Conservation (phyloP, 2,113 vertebrate genomes). For the Leptobrachium leishanense region DNA sequence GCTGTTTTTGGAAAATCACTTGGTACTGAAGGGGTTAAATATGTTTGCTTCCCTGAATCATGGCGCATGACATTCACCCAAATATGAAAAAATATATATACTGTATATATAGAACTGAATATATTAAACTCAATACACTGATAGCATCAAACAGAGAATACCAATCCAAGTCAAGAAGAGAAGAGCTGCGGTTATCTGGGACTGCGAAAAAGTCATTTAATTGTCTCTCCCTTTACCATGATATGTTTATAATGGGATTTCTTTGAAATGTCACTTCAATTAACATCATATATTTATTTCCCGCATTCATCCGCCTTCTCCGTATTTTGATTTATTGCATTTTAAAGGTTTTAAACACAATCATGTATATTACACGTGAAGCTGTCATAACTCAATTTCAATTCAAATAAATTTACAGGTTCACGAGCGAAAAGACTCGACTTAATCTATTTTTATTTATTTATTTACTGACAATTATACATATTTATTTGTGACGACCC, state of each 20-base stretch:
- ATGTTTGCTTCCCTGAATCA: too few species aligned
- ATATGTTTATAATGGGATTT: background rate
- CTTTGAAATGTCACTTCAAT: conserved; percentile 1
- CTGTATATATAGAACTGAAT: too few species aligned
- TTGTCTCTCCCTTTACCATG: background rate
- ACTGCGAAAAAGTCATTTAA: background rate
- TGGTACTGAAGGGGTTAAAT: too few species aligned
- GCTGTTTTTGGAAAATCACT: too few species aligned
- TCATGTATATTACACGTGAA: background rate
- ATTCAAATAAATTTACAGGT: background rate
- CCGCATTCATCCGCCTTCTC: background rate
- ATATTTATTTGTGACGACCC: too few species aligned
- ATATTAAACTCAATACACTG: too few species aligned
- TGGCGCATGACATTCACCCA: too few species aligned
- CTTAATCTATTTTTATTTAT: background rate
- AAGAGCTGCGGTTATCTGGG: background rate
- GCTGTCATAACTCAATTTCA: background rate
- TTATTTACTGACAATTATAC: too few species aligned
- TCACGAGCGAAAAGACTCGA: background rate
- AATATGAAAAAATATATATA: too few species aligned
- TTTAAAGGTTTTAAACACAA: background rate
- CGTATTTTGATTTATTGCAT: background rate
- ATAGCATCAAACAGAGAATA: too few species aligned
- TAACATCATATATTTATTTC: background rate
- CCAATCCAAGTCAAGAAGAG: background rate